Percentiles rank a stretch among this genome's conserved stretches.
Evolutionary conservation across 35 echinoderm and acorn worm genomes (phyloP).

Genomic region (Lytechinus variegatus): DNA sequence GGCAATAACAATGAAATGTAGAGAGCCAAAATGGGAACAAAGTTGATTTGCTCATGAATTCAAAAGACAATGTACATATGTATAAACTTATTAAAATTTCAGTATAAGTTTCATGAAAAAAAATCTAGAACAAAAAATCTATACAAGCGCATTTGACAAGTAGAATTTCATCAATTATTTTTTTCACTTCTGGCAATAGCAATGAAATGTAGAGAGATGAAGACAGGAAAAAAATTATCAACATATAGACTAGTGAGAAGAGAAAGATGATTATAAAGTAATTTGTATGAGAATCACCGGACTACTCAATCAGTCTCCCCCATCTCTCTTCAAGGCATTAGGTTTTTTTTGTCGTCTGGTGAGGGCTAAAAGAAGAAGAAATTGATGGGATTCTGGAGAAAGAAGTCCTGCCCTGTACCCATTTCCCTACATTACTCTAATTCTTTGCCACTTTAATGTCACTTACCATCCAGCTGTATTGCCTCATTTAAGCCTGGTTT

Average conservation of each 20-base stretch:
- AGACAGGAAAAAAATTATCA: background rate
- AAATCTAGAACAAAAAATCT: no score
- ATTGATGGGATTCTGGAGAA: background rate
- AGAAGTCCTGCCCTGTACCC: background rate
- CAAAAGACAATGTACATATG: no score
- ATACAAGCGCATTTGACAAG: no score
- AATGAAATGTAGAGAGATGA: background rate
- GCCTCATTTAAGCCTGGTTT: background rate
- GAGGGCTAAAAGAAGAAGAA: background rate
- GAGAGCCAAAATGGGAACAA: no score
- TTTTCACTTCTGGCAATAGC: no score
- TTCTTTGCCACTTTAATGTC: conserved; percentile 17
- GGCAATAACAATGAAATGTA: no score
- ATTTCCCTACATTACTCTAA: conserved; percentile 46
- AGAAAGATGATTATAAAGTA: background rate
- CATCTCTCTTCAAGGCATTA: background rate
- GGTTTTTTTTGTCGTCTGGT: background rate
- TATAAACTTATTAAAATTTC: no score
- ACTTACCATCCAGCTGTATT: conserved; percentile 15
- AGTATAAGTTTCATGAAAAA: no score
- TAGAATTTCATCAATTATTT: no score
- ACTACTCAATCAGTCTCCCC: background rate
- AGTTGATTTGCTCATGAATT: no score
- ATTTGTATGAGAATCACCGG: background rate
- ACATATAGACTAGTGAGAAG: background rate